Evolutionary conservation across 2,888 invertebrate species (phyloP).

Genomic region (Nymphalis polychloros): DNA sequence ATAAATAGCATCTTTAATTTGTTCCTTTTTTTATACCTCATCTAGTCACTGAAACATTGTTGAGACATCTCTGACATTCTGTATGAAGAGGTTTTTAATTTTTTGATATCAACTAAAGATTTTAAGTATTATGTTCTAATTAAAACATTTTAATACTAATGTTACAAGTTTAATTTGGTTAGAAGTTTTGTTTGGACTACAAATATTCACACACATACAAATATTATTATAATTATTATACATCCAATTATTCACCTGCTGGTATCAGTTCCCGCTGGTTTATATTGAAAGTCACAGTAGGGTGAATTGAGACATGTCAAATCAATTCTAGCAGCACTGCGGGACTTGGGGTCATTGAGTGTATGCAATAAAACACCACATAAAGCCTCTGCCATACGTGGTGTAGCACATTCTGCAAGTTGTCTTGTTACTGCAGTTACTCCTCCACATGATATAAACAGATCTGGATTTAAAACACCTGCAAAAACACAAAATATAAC

Average conservation of each 20-base stretch:
- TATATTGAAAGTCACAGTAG: conserved; percentile 94
- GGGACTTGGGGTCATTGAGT: conserved; percentile 90
- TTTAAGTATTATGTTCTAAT: too few species aligned
- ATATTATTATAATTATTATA: conserved; percentile 5
- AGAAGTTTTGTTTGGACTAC: too few species aligned
- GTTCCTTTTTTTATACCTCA: too few species aligned
- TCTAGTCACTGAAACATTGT: too few species aligned
- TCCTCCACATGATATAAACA: conserved; percentile 91
- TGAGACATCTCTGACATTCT: too few species aligned
- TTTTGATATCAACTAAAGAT: too few species aligned
- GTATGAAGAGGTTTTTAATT: too few species aligned
- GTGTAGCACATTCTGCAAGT: conserved; percentile 91
- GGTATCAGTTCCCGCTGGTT: conserved; percentile 86
- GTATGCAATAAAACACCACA: conserved; percentile 93
- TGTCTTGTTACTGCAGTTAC: conserved; percentile 91
- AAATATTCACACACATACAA: not conserved
- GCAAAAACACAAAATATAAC: conserved; percentile 16
- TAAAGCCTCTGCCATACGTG: conserved; percentile 94
- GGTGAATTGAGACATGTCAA: conserved; percentile 93
- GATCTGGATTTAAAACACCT: conserved; percentile 91
- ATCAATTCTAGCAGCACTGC: conserved; percentile 88
- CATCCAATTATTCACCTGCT: conserved; percentile 79
- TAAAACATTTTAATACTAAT: too few species aligned
- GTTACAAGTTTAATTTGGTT: too few species aligned
- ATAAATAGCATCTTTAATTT: too few species aligned